A percentile compares a stretch with the other conserved stretches of the same genome.
These are phyloP conservation scores for Crossocerus cetratus DNA, from an alignment of 2,888 invertebrate genomes.

Conservation along the genomic window DNA sequence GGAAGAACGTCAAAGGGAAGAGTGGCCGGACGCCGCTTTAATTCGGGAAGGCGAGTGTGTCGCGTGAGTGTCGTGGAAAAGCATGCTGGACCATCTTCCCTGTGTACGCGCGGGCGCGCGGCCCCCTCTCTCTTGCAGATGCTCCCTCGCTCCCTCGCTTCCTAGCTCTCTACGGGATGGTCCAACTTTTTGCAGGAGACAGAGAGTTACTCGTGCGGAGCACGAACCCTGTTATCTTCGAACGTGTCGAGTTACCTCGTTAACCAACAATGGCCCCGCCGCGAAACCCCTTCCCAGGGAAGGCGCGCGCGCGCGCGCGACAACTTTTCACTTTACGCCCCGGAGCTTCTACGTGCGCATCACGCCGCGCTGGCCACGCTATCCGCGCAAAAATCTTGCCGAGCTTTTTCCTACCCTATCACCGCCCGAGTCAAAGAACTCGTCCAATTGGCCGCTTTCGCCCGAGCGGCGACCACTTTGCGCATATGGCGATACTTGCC, in stretches of 20 bases:
- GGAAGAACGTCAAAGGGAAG: too few relatives aligned
- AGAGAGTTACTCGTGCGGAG: constrained; percentile 69
- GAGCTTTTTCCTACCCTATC: constrained; percentile 1
- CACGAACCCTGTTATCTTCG: constrained; percentile 74
- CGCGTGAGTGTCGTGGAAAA: background rate
- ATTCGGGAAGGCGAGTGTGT: background rate
- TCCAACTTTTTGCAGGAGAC: constrained; percentile 62
- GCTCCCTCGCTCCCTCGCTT: too few relatives aligned
- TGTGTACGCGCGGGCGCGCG: background rate
- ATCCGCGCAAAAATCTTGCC: constrained; percentile 39
- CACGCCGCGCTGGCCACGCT: background rate
- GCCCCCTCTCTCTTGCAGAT: too few relatives aligned
- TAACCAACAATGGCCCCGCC: constrained; percentile 71
- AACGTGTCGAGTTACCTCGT: constrained; percentile 75
- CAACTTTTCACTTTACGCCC: constrained; percentile 73
- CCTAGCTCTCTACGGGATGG: constrained; percentile 10
- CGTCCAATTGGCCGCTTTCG: too few relatives aligned
- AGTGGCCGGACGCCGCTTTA: background rate
- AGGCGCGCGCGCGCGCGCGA: too few relatives aligned
- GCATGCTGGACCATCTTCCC: background rate
- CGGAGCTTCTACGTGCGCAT: constrained; percentile 43
- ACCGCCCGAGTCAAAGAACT: background rate
- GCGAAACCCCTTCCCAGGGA: constrained; percentile 39
- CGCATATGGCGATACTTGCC: too few relatives aligned
- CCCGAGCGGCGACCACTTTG: too few relatives aligned